Percentiles rank a stretch among this genome's conserved stretches.
These are phyloP conservation scores for Neodon shergylaensis DNA, from an alignment of 2,113 vertebrate species.

Conservation along the genomic window DNA sequence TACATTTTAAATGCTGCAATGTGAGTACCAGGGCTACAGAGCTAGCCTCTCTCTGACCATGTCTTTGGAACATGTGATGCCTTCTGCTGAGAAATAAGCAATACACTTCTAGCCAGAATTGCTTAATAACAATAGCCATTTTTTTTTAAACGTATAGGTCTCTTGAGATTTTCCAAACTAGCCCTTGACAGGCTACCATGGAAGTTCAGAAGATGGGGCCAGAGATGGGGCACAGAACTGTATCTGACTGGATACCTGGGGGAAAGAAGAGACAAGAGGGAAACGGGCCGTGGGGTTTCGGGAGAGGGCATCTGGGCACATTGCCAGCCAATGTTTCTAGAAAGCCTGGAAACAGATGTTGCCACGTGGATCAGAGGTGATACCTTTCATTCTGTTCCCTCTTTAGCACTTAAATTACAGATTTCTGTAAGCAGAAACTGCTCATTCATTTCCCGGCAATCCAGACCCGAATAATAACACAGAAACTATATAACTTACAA, in stretches of 20 bases:
- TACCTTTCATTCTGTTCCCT: background rate
- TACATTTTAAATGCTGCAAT: background rate
- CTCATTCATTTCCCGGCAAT: too few species aligned
- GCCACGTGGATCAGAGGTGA: background rate
- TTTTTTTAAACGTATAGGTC: background rate
- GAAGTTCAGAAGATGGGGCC: accelerated
- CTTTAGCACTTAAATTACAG: background rate
- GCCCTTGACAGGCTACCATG: background rate
- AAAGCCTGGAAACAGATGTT: background rate
- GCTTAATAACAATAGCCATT: background rate
- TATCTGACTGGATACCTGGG: background rate
- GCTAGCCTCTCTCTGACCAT: background rate
- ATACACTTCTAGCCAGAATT: background rate
- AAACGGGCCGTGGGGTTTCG: accelerated
- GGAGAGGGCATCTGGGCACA: background rate
- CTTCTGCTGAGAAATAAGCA: background rate
- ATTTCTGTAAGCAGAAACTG: background rate
- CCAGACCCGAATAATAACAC: too few species aligned
- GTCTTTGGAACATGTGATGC: background rate
- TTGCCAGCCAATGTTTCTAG: background rate
- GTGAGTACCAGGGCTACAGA: background rate
- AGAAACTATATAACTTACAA: too few species aligned
- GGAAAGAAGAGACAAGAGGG: background rate
- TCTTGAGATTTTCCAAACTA: background rate
- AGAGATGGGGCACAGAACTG: background rate